Base-by-base conservation (phyloP, 2,797 vertebrate species). In the Sebastes nivosus region DNA sequence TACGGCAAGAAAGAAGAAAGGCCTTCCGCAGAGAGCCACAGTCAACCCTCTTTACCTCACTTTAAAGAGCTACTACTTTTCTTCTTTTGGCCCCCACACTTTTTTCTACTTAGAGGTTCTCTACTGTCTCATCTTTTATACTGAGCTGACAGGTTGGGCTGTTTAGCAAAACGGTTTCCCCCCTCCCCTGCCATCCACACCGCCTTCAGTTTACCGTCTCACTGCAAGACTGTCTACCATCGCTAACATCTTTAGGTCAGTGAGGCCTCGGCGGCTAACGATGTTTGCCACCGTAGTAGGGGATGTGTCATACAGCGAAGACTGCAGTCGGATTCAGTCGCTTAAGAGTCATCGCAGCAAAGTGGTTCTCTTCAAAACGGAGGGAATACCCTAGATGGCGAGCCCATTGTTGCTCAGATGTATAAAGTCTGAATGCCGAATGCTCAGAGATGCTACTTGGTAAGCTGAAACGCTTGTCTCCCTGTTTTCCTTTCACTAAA, bases 401-500 rank as follows among this genome's bases (percentile, higher is more conserved):
- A 79, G 52, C 27, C 88, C 67, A 77, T 88, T 80, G 78, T 82
- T 82, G 83, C 69, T 85, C 73, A 42, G 36, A 89, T 85, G 79
- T 71, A 80, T 54, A 84, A 84, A 88, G 63, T 84, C 70, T 79
- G 82, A 77, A 72, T 54, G 68, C 83, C 67, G 73, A 50, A 50
- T 50, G 55, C 32, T 2, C 78, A 72, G 75, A 77, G 67, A 87
- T 81, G 81, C 78, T 81, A 54, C 85, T 90, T 73, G 84, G 82
- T 83, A 86, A 85, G 70, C 84, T 84, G 80, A 83, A 85, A 87
- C 12, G 67, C 79, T 87, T 86, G 82, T 86, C 87, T 91, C 84
- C 61, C 64, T 70, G 77, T 87, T 88, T 90, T 86, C 87, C 77
- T 81, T 82, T 83, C 87, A 84, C 86, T 84, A 79, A 94, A 86